Conservation (phyloP, 1,140 invertebrate genomes). For the Temnothorax nylanderi region DNA sequence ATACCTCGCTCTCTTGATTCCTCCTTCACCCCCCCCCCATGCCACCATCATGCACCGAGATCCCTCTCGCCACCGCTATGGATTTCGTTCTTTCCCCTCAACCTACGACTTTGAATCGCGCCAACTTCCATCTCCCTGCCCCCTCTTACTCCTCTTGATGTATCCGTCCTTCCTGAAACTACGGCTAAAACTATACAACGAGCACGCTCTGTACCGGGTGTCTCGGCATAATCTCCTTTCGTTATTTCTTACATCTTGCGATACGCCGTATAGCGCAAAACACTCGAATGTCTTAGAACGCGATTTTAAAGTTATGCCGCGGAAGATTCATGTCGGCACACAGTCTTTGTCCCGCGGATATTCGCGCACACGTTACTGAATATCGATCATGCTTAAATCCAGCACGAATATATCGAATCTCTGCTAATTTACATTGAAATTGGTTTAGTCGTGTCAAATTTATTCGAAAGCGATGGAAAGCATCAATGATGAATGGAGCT, state of each 20-base stretch:
- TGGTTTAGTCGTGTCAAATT: slow-evolving; percentile 48
- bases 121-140: slow-evolving; percentile 76
- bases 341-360: neutral
- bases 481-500: slow-evolving; percentile 47
- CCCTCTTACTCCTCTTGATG: slow-evolving; percentile 39
- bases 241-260: slow-evolving; percentile 24
- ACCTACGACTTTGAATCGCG: slow-evolving; percentile 80
- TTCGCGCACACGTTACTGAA: neutral
- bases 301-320: neutral
- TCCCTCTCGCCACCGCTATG: slow-evolving; percentile 60
- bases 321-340: slow-evolving; percentile 11
- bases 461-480: slow-evolving; percentile 29
- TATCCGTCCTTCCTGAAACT: slow-evolving; percentile 80
- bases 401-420: slow-evolving; percentile 30
- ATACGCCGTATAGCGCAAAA: slow-evolving; percentile 8
- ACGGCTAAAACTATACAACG: slow-evolving; percentile 83
- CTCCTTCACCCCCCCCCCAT: neutral
- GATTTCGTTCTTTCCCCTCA: slow-evolving; percentile 59
- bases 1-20: slow-evolving; percentile 49
- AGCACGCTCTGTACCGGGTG: slow-evolving; percentile 80
- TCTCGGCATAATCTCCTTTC: slow-evolving; percentile 60
- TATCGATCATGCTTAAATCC: slow-evolving; percentile 40
- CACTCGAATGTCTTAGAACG: neutral
- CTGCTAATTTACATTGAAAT: slow-evolving; percentile 63
- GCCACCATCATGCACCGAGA: slow-evolving; percentile 24